Percentiles rank a stretch among this genome's conserved stretches.
phyloP scores from a whole-genome alignment of 2,113 vertebrate species.

The Talpa occidentalis region DNA sequence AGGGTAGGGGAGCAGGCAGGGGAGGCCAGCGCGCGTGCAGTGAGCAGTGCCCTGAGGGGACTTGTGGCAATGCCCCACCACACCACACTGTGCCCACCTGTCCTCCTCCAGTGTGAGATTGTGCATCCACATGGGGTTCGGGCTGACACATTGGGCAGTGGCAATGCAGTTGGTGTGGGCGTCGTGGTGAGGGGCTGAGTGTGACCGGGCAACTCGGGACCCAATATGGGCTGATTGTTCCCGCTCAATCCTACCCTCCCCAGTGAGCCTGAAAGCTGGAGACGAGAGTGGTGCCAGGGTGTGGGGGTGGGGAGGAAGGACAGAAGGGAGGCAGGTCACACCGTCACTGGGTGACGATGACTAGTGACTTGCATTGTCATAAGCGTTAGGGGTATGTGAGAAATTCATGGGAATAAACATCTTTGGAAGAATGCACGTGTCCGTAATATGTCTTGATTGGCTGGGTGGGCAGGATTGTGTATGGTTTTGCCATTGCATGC shows the following conservation, averaged over 20 bases:
- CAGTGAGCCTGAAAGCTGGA: conserved; percentile 24
- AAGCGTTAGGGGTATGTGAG: background rate
- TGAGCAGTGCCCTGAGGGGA: background rate
- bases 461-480: background rate
- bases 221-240: conserved; percentile 81
- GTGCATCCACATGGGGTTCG: background rate
- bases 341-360: background rate
- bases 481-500: background rate
- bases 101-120: background rate
- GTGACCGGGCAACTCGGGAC: conserved; percentile 28
- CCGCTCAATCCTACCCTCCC: conserved; percentile 18
- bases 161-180: background rate
- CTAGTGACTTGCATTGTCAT: background rate
- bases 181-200: background rate
- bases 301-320: background rate
- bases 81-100: background rate
- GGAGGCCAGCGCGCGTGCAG: background rate
- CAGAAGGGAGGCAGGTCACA: background rate
- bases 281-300: background rate
- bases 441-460: background rate
- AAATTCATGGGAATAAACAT: background rate
- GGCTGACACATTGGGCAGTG: background rate
- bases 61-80: background rate
- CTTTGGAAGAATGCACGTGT: conserved; percentile 1
- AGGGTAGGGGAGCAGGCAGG: background rate